A percentile compares a stretch with the other conserved stretches of the same genome.
These are phyloP conservation scores for Erpornis zantholeuca DNA, from an alignment of 2,113 vertebrate genomes.

Conservation along the genomic window DNA sequence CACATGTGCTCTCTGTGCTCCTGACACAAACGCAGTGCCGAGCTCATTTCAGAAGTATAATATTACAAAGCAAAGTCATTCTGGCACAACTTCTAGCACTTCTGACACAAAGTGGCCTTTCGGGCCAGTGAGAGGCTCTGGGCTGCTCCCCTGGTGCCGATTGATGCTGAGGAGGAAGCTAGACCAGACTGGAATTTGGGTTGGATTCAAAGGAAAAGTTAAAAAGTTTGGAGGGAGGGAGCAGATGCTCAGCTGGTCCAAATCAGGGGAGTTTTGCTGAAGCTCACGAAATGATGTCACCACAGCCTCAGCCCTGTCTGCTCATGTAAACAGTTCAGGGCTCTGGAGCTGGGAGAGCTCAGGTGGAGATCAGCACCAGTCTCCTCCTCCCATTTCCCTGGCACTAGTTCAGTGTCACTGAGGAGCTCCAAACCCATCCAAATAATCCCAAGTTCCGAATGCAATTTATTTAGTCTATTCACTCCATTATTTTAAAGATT, in stretches of 20 bases:
- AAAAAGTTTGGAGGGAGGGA: neutral
- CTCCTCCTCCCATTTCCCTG: neutral
- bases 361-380: neutral
- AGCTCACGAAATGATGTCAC: constrained; percentile 30
- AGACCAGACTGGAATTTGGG: constrained; percentile 14
- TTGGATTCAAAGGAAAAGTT: constrained; percentile 45
- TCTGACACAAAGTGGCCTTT: constrained; percentile 22
- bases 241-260: constrained; percentile 57
- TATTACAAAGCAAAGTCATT: constrained; percentile 12
- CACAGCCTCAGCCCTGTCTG: neutral
- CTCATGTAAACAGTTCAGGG: neutral
- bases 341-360: neutral
- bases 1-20: neutral
- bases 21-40: neutral
- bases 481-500: neutral
- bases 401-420: neutral
- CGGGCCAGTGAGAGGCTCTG: neutral
- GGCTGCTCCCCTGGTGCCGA: neutral
- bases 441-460: neutral
- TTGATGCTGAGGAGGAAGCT: constrained; percentile 41
- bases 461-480: neutral
- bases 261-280: neutral
- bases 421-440: neutral
- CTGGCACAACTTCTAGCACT: constrained; percentile 14
- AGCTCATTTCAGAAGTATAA: neutral